Evolutionary conservation across 2,113 vertebrate genomes (phyloP).

Genomic region (Raphicerus campestris): DNA sequence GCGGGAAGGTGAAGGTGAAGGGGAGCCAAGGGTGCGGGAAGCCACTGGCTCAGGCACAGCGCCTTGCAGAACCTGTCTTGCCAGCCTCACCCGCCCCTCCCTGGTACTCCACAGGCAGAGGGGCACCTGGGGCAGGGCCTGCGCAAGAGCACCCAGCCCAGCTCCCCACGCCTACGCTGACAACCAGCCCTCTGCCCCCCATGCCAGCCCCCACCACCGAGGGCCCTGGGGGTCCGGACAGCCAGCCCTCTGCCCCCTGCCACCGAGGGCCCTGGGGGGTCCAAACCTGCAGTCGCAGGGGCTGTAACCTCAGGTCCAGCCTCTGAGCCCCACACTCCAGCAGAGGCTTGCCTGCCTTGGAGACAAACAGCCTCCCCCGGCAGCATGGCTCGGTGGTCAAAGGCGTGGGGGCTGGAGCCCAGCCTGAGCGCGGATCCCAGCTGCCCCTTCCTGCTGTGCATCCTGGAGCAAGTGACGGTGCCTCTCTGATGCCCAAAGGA

Average conservation of each 20-base stretch:
- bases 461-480: background rate
- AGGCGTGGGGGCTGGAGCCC: background rate
- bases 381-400: background rate
- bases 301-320: background rate
- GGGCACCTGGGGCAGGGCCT: background rate
- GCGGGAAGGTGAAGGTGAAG: no score
- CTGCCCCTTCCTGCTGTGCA: background rate
- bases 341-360: background rate
- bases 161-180: accelerated
- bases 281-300: background rate
- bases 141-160: background rate
- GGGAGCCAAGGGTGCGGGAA: background rate
- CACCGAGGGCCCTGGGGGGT: background rate
- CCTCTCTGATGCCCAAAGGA: background rate
- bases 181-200: background rate
- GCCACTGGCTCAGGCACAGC: background rate
- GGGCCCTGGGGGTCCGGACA: background rate
- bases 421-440: background rate
- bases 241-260: no score
- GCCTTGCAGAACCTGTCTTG: constrained; percentile 32
- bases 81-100: accelerated
- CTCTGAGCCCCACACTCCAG: background rate
- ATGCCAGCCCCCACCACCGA: no score
- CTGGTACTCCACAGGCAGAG: background rate
- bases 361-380: background rate